phyloP scores from a whole-genome alignment of 2,797 vertebrate species.

The Malurus splendens region DNA sequence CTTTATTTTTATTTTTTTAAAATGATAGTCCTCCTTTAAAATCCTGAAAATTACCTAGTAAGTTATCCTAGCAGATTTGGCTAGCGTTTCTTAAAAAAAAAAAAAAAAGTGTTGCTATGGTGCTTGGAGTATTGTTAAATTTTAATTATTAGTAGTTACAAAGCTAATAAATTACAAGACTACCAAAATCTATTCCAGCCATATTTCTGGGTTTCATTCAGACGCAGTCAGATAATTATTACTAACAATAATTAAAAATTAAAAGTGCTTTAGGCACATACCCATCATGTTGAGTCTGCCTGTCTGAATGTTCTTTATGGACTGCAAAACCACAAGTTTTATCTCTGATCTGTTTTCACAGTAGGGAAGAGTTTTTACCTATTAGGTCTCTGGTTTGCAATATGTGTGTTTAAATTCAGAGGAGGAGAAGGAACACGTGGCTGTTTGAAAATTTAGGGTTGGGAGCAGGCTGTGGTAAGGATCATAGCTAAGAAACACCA shows the following conservation, averaged over 20 bases:
- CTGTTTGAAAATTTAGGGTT: neutral
- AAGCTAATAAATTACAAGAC: conserved; percentile 65
- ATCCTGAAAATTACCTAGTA: neutral
- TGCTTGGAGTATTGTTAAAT: conserved; percentile 67
- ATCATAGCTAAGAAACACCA: neutral
- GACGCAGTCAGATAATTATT: conserved; percentile 74
- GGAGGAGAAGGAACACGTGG: neutral
- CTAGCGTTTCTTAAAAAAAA: neutral
- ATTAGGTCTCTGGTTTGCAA: neutral
- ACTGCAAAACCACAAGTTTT: conserved; percentile 21
- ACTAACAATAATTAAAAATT: conserved; percentile 78
- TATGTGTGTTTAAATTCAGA: neutral
- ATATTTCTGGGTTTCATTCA: conserved; percentile 60
- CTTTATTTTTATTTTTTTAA: neutral
- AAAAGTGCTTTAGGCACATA: conserved; percentile 74
- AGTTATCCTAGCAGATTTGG: conserved; percentile 24
- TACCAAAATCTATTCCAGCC: conserved; percentile 55
- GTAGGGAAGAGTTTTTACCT: neutral
- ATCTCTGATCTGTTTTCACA: neutral
- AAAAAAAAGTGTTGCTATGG: neutral
- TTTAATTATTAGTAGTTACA: conserved; percentile 65
- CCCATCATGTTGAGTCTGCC: conserved; percentile 66
- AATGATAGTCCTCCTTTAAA: neutral
- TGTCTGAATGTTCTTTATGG: conserved; percentile 49
- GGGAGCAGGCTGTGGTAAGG: neutral